These are phyloP conservation scores for Diorhabda carinulata DNA, from an alignment of 1,140 invertebrate genomes.

Conservation along the genomic window DNA sequence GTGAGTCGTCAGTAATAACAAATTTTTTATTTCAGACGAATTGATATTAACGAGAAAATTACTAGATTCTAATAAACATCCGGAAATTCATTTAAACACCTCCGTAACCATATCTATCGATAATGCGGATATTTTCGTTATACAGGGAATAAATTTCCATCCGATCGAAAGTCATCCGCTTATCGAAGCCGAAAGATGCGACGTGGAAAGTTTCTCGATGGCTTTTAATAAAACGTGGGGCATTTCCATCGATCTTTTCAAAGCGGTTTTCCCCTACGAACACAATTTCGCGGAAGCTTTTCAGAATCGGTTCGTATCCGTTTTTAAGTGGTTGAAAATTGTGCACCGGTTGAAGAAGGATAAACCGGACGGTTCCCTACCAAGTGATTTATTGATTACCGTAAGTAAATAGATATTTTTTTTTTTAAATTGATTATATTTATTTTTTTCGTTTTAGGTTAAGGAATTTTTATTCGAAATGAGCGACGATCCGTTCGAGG, in stretches of 20 bases:
- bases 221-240: constrained; percentile 71
- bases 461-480: constrained; percentile 85
- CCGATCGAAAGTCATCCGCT: constrained; percentile 57
- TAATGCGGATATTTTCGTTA: constrained; percentile 68
- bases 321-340: constrained; percentile 90
- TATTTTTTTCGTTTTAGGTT: constrained; percentile 51
- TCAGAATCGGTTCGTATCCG: constrained; percentile 83
- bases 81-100: constrained; percentile 8
- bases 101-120: constrained; percentile 61
- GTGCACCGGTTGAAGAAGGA: constrained; percentile 69
- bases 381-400: constrained; percentile 84
- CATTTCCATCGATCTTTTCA: constrained; percentile 65
- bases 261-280: constrained; percentile 59
- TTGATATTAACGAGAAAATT: constrained; percentile 20
- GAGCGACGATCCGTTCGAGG: constrained; percentile 97
- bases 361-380: constrained; percentile 66
- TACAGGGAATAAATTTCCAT: constrained; percentile 65
- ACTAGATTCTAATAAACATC: constrained; percentile 18
- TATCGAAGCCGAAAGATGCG: constrained; percentile 63
- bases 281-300: constrained; percentile 92
- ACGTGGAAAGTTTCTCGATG: constrained; percentile 66
- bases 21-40: constrained; percentile 27
- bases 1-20: neutral
- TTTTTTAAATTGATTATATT: constrained; percentile 11
- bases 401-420: constrained; percentile 49